Percentiles rank a stretch among this genome's conserved stretches.
Evolutionary conservation across 2,797 vertebrate species (phyloP).

Genomic region (Enoplosus armatus): DNA sequence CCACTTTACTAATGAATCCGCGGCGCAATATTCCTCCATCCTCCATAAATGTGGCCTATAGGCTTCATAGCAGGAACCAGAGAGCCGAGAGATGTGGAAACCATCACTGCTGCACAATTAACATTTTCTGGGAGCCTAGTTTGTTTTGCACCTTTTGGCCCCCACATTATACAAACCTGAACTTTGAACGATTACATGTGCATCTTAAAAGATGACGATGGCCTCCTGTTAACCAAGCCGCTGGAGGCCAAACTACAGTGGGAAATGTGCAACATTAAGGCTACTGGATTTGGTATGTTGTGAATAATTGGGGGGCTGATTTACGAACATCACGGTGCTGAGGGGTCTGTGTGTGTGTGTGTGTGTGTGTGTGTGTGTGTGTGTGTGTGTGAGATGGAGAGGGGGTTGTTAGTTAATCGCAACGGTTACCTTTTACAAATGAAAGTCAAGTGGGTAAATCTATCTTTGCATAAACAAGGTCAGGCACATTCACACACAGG

Average conservation of each 20-base stretch:
- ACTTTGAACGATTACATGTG: not conserved
- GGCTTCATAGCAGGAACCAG: too few relatives aligned
- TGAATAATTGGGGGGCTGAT: not conserved
- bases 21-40: constrained; percentile 58
- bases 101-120: not conserved
- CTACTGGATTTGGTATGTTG: not conserved
- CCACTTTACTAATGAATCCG: constrained; percentile 56
- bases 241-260: not conserved
- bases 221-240: not conserved
- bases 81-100: too few relatives aligned
- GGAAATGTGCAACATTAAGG: accelerated
- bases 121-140: not conserved
- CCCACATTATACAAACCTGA: not conserved
- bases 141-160: not conserved
- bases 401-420: not conserved
- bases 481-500: not conserved
- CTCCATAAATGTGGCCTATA: constrained; percentile 21
- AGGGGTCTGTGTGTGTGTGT: not conserved
- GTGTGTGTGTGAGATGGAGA: not conserved
- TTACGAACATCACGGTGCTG: not conserved
- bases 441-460: constrained; percentile 23
- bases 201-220: not conserved
- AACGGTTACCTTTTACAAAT: constrained; percentile 2
- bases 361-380: not conserved
- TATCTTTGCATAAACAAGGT: not conserved